Percentiles rank a stretch among this genome's conserved stretches.
Evolutionary conservation across 2,888 invertebrate species (phyloP).

Genomic region (Arenicola marina): DNA sequence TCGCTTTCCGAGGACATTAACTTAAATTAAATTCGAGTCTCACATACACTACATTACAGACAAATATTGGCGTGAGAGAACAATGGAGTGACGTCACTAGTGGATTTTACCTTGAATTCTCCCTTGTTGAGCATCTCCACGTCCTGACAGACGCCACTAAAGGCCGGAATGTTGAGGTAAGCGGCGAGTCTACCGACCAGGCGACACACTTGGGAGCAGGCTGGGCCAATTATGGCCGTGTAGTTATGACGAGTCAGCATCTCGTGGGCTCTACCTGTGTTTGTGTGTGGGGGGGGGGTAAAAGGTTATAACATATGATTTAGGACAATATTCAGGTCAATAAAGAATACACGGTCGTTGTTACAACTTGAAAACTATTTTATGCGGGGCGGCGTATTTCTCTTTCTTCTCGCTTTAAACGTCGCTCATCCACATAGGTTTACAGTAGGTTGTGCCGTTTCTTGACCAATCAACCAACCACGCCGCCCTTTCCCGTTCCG

Average conservation of each 20-base stretch:
- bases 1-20: too few species aligned
- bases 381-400: neutral
- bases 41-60: too few species aligned
- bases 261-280: slow-evolving; percentile 28
- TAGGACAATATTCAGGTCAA: neutral
- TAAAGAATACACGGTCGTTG: neutral
- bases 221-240: slow-evolving; percentile 35
- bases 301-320: neutral
- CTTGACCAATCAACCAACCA: too few species aligned
- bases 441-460: too few species aligned
- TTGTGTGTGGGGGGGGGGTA: neutral
- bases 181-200: slow-evolving; percentile 33
- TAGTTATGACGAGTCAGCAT: slow-evolving; percentile 16
- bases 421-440: too few species aligned
- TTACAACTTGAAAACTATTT: neutral
- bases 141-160: slow-evolving; percentile 36
- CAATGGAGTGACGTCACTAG: too few species aligned
- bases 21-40: too few species aligned
- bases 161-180: slow-evolving; percentile 33
- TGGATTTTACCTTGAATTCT: slow-evolving; percentile 31
- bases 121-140: slow-evolving; percentile 36
- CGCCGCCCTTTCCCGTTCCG: too few species aligned
- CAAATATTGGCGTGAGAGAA: too few species aligned
- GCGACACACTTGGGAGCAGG: slow-evolving; percentile 35
- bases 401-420: neutral